Evolutionary conservation across 2,888 invertebrate genomes (phyloP), one percentile per base, ranked within the genome.

Genomic region (Cyclophora albipunctata): DNA sequence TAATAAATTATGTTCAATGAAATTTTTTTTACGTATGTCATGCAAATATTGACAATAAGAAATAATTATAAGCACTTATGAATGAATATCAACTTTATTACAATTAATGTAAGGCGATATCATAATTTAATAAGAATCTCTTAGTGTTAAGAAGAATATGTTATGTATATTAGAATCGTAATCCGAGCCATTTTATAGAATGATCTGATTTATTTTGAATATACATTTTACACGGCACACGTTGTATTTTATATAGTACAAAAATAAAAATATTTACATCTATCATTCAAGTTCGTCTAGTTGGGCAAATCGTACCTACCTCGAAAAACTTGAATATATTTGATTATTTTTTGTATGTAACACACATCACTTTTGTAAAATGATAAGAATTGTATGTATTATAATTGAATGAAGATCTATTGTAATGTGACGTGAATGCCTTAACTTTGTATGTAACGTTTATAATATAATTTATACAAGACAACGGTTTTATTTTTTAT

Each of bases 141-240:
- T 53, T 73, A 72, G 67, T 51, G 58, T 34, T 51, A 55, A 51
- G 53, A 55, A 53, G 47, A 50, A 55, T 52, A 57, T 62, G 62
- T 62, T 58, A 62, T 65, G 62, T 59, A 53, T 50, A 37, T 37
- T 37, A 51, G 49, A 69, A 69, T 66, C 64, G 73, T 62, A 85
- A 87, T 87, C 87, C 87, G 87, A 87, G 86, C 87, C 87, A 87
- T 82, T 84, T 70, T 73, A 60, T 63, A 4, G 4, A 37, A 53
- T 55, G 55, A 62, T 65, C 61, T 67, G 61, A 61, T 69, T 65
- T 60, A 57, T 57, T 53, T 48, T 50, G 45, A 53, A 50, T 7
- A 59, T 54, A 51, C 51, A 48, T 61, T 59, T 48, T 53, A 62
- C 40, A 43, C 47, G 48, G 40, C 40, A 46, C 44, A 48, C 35